Percentiles rank a stretch among this genome's conserved stretches.
phyloP scores from a whole-genome alignment of 1,140 invertebrate species.

The Dinoponera quadriceps region DNA sequence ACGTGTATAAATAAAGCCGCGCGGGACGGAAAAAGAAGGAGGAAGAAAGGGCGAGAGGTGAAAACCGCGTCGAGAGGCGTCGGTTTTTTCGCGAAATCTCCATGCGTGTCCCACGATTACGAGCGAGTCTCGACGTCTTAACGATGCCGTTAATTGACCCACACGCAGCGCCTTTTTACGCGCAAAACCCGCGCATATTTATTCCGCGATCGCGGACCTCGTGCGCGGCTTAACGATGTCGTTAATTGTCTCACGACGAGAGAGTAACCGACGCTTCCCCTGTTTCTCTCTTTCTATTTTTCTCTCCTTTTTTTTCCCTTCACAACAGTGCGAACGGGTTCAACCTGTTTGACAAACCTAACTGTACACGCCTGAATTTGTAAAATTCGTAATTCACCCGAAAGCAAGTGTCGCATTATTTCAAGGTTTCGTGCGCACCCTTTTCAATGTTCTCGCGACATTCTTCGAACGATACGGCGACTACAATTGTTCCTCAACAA shows the following conservation, averaged over 20 bases:
- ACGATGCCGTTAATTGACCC: slow-evolving; percentile 71
- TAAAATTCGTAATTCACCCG: slow-evolving; percentile 26
- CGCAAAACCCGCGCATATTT: slow-evolving; percentile 34
- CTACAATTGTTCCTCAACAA: too few relatives aligned
- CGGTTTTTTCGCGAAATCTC: slow-evolving; percentile 49
- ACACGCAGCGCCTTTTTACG: slow-evolving; percentile 7
- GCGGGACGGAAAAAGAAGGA: neutral
- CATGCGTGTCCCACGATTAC: slow-evolving; percentile 26
- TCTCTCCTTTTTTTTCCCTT: neutral
- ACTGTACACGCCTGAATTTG: slow-evolving; percentile 55
- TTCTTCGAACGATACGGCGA: neutral
- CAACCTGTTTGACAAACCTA: slow-evolving; percentile 58
- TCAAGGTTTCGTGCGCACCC: neutral
- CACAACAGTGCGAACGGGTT: slow-evolving; percentile 28
- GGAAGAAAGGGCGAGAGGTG: neutral
- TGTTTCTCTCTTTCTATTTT: neutral
- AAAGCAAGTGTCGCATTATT: neutral
- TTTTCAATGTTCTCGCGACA: neutral
- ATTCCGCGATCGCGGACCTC: slow-evolving; percentile 40
- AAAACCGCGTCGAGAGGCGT: neutral
- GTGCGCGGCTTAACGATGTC: slow-evolving; percentile 47
- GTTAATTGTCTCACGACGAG: slow-evolving; percentile 60
- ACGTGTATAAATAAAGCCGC: neutral
- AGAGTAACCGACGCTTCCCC: slow-evolving; percentile 30
- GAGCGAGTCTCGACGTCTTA: slow-evolving; percentile 41